Evolutionary conservation across 30 jellyfish, hydroid and myxozoan genomes (phyloP), one percentile per base, ranked within the genome.

Genomic region (Pelagia noctiluca): DNA sequence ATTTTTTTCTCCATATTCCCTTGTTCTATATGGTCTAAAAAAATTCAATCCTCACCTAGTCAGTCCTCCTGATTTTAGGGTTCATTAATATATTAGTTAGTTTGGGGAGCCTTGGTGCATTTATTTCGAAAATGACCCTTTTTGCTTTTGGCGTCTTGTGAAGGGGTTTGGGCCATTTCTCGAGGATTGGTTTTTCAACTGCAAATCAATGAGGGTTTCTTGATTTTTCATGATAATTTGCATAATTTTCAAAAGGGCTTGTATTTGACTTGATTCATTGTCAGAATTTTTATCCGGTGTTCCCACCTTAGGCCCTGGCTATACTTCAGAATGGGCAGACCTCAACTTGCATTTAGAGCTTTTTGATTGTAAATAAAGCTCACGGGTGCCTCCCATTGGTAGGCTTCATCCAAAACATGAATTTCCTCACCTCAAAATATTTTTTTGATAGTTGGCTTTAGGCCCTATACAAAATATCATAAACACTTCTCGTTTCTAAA

Each of bases 381-480:
- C 82, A 34, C 82, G 63, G 10, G 82, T 70, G 61, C 67, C 66
- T 24, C 82, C 35, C 42, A 34, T 37, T 70, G 82, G 34, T 70
- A 70, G 26, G 82, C 82, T 19, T 16, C 33, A 38, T 70, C 82
- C 26, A 70, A 19, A 34, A 24, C 47, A 18, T 70, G 66, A 30
- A 38, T 36, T 35, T 70, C 82, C 26, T 70, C 82, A 5, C 67
- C 82, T 66, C 67, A 70, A 70, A 70, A 70, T 35, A 70, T 71
- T 48, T 71, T 71, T 71, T 38, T 71, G 70, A 71, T 71, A 13
- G 83, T 71, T 32, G 83, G 83, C 37, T 71, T 71, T 47, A 71
- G n/a, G n/a, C n/a, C n/a, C n/a, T n/a, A n/a, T n/a, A n/a, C n/a
- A n/a, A n/a, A n/a, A n/a, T 66, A 25, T 66, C 35, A 53, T n/a